A percentile compares a stretch with the other conserved stretches of the same genome.
Evolutionary conservation across 2,113 vertebrate species (phyloP).

Genomic region (Stegostoma tigrinum): DNA sequence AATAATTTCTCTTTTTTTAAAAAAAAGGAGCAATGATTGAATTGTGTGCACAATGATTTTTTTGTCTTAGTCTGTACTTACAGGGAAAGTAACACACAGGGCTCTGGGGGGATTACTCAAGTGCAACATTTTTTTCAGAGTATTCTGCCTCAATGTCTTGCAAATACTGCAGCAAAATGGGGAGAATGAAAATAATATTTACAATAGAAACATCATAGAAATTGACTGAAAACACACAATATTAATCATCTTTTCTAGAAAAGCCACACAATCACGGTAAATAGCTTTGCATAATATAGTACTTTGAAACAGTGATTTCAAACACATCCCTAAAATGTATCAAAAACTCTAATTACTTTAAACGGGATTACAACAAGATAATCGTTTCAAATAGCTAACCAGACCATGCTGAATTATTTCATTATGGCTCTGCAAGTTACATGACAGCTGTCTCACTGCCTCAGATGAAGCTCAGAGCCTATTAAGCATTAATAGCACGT

Average conservation of each 20-base stretch:
- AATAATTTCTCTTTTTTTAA: background rate
- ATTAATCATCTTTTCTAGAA: background rate
- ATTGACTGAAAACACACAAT: conserved; percentile 24
- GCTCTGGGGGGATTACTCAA: conserved; percentile 31
- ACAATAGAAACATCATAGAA: conserved; percentile 27
- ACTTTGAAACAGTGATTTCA: background rate
- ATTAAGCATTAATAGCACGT: background rate
- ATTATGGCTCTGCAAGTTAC: background rate
- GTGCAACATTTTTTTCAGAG: conserved; percentile 35
- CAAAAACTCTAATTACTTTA: background rate
- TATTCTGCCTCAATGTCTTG: conserved; percentile 35
- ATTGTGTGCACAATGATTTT: background rate
- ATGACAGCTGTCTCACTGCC: background rate
- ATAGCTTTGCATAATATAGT: background rate
- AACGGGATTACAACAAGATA: background rate
- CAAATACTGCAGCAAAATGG: conserved; percentile 37
- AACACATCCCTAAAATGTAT: background rate
- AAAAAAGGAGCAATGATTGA: background rate
- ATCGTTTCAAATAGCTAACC: conserved; percentile 6
- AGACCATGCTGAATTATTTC: background rate
- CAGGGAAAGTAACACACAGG: conserved; percentile 36
- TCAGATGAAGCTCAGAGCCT: background rate
- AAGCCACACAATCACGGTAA: background rate
- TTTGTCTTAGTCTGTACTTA: conserved; percentile 31
- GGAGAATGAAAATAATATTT: conserved; percentile 37